phyloP scores from a whole-genome alignment of 1,140 invertebrate genomes.

The Cotesia chilonis region DNA sequence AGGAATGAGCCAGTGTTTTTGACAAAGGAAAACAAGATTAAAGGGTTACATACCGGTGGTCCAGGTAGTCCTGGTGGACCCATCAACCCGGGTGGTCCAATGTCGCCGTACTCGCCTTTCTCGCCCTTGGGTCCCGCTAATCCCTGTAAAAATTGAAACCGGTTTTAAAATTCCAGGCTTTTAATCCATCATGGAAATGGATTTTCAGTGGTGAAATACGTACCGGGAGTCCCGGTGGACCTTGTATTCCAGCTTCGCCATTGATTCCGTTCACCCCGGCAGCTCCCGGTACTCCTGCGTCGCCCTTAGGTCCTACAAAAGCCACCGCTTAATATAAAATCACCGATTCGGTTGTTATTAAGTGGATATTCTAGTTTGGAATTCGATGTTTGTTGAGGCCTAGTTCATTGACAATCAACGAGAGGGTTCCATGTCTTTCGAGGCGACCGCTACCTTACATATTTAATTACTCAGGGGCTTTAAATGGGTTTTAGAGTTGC shows the following conservation, averaged over 20 bases:
- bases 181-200: neutral
- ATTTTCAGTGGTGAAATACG: constrained; percentile 44
- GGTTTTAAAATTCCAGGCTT: neutral
- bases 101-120: constrained; percentile 90
- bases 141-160: constrained; percentile 67
- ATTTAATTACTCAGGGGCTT: too few relatives aligned
- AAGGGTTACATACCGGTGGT: constrained; percentile 69
- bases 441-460: too few relatives aligned
- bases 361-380: too few relatives aligned
- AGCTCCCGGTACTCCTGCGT: constrained; percentile 67
- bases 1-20: constrained; percentile 13
- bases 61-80: constrained; percentile 86
- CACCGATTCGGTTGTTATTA: too few relatives aligned
- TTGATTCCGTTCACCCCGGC: constrained; percentile 71
- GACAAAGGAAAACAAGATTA: neutral
- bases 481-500: too few relatives aligned
- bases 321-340: neutral
- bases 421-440: too few relatives aligned
- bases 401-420: too few relatives aligned
- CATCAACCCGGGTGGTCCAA: constrained; percentile 87
- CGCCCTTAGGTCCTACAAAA: constrained; percentile 66
- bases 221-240: constrained; percentile 77
- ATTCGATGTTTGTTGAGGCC: too few relatives aligned
- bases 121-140: constrained; percentile 85
- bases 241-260: constrained; percentile 72